Evolutionary conservation across 2,797 vertebrate species (phyloP).

Genomic region (Alectoris magna): DNA sequence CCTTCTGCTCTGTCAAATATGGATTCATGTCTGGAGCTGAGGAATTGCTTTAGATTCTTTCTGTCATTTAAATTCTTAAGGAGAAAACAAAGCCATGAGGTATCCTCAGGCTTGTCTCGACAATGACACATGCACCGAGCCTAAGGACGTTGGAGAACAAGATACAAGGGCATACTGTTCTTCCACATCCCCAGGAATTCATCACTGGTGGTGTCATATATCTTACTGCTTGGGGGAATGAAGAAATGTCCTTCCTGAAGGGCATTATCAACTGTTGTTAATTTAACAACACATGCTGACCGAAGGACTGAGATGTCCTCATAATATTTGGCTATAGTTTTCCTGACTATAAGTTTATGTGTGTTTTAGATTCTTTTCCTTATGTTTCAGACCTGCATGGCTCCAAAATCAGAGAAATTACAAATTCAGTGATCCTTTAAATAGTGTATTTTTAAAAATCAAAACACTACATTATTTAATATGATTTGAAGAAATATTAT

Average conservation of each 20-base stretch:
- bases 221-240: slow-evolving; percentile 57
- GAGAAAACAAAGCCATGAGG: not conserved
- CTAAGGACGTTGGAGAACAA: slow-evolving; percentile 10
- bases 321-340: not conserved
- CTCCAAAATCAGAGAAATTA: not conserved
- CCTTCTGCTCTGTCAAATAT: not conserved
- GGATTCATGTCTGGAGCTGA: not conserved
- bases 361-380: not conserved
- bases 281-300: slow-evolving; percentile 57
- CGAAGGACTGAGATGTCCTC: slow-evolving; percentile 9
- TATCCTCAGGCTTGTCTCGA: not conserved
- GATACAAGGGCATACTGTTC: slow-evolving; percentile 60
- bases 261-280: slow-evolving; percentile 30
- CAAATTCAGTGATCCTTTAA: not conserved
- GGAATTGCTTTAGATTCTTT: not conserved
- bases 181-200: slow-evolving; percentile 55
- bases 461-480: not conserved
- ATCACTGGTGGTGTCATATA: slow-evolving; percentile 58
- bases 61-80: not conserved
- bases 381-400: not conserved
- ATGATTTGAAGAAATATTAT: not conserved
- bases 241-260: slow-evolving; percentile 58
- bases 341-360: not conserved
- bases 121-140: slow-evolving; percentile 27
- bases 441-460: not conserved